phyloP scores from a whole-genome alignment of 2,797 vertebrate genomes.

The Menidia menidia region DNA sequence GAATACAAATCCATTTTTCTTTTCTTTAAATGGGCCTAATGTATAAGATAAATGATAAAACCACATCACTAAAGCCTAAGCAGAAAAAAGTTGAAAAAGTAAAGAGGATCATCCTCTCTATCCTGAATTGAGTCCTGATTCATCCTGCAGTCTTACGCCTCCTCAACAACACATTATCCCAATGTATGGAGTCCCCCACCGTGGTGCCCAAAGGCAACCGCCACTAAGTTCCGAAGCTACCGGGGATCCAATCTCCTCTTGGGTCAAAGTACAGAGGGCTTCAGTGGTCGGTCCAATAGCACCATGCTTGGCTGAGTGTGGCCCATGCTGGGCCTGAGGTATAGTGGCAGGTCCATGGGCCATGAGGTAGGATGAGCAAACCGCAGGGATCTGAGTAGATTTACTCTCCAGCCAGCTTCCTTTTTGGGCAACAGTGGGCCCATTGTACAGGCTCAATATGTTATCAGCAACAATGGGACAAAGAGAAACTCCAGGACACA shows the following conservation, averaged over 20 bases:
- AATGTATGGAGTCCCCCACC: constrained; percentile 43
- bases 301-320: constrained; percentile 58
- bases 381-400: constrained; percentile 97
- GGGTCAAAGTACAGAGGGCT: constrained; percentile 85
- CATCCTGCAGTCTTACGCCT: constrained; percentile 37
- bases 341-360: constrained; percentile 54
- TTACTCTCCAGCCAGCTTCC: constrained; percentile 95
- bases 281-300: constrained; percentile 76
- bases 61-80: not conserved
- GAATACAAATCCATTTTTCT: not conserved
- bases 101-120: constrained; percentile 38
- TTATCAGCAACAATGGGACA: constrained; percentile 85
- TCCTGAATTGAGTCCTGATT: constrained; percentile 37
- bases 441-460: constrained; percentile 93
- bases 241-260: constrained; percentile 89
- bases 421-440: constrained; percentile 87
- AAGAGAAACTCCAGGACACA: constrained; percentile 70
- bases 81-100: constrained; percentile 15
- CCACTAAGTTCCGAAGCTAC: constrained; percentile 33
- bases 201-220: constrained; percentile 41
- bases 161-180: constrained; percentile 56
- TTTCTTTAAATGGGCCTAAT: not conserved
- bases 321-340: constrained; percentile 66
- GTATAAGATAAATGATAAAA: not conserved
- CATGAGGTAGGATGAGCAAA: constrained; percentile 90